phyloP scores from a whole-genome alignment of 2,888 invertebrate species.

The Rotaria sp. region DNA sequence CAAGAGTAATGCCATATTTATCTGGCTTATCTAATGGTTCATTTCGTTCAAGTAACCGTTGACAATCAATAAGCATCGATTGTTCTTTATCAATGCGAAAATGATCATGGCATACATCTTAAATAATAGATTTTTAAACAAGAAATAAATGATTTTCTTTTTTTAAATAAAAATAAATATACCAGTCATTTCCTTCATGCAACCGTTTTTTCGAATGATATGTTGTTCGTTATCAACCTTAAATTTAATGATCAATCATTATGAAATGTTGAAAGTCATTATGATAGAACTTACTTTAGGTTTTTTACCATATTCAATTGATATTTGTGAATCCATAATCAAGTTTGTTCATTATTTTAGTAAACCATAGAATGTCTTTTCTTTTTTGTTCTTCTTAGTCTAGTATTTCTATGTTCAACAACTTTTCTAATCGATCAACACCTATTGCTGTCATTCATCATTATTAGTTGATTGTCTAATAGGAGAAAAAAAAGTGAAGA shows the following conservation, averaged over 20 bases:
- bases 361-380: neutral
- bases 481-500: neutral
- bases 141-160: too few relatives aligned
- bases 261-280: neutral
- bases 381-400: neutral
- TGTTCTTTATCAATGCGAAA: neutral
- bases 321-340: neutral
- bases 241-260: neutral
- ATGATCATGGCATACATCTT: neutral
- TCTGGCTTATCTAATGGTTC: slow-evolving; percentile 22
- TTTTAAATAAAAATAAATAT: neutral
- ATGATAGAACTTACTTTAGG: neutral
- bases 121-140: neutral
- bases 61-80: slow-evolving; percentile 14
- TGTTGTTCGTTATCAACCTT: neutral
- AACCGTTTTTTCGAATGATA: neutral
- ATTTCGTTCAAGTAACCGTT: neutral
- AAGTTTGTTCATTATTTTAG: neutral
- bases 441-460: neutral
- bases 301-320: neutral
- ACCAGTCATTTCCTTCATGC: neutral
- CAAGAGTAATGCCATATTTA: slow-evolving; percentile 21
- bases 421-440: neutral
- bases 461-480: slow-evolving; percentile 22
- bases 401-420: neutral